Evolutionary conservation across 2,113 vertebrate genomes (phyloP).

Genomic region (pig (Sus scrofa)): DNA sequence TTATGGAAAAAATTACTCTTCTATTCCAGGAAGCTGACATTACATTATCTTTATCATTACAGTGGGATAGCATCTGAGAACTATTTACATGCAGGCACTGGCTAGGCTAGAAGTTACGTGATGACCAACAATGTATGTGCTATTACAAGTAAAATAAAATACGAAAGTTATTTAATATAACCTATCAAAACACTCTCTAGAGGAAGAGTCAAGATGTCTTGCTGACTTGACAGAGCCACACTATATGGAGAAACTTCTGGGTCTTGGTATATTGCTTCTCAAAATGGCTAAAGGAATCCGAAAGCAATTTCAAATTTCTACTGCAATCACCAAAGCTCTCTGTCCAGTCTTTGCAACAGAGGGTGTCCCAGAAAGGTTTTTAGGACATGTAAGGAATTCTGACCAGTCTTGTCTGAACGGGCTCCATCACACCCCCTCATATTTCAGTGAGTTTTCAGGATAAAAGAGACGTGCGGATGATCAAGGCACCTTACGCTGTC

Average conservation of each 20-base stretch:
- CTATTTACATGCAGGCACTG: slow-evolving; percentile 29
- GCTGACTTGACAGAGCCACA: neutral
- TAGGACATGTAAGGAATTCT: neutral
- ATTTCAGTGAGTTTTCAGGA: neutral
- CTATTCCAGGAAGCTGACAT: slow-evolving; percentile 61
- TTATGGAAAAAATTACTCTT: slow-evolving; percentile 72
- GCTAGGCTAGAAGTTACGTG: neutral
- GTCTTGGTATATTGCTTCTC: neutral
- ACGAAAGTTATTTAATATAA: neutral
- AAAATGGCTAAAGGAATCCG: neutral
- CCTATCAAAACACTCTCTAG: neutral
- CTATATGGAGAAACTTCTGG: neutral
- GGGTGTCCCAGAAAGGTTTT: neutral
- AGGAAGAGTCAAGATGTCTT: neutral
- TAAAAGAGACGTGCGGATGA: neutral
- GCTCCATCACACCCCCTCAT: neutral
- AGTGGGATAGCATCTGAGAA: slow-evolving; percentile 39
- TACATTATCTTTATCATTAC: slow-evolving; percentile 64
- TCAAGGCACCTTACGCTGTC: neutral
- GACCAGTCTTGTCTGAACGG: neutral
- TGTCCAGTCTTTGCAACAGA: neutral
- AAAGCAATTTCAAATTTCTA: neutral
- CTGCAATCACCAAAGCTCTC: neutral
- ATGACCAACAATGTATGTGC: slow-evolving; percentile 4
- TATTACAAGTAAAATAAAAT: neutral